Evolutionary conservation across 2,797 vertebrate genomes (phyloP).

Genomic region (Pantherophis vulpinus): DNA sequence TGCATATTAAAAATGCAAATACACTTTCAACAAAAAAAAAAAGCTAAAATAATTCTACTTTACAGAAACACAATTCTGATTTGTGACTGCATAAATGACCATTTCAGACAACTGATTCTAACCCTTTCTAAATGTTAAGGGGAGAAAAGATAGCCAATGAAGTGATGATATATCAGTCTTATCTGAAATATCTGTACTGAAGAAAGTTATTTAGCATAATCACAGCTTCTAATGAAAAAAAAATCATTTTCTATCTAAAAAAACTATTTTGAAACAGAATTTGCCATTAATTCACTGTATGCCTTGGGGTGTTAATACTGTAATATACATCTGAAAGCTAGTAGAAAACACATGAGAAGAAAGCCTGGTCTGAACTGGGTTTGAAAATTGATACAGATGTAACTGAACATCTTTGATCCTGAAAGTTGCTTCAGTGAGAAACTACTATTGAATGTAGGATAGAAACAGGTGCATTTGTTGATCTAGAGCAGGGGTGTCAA

Average conservation of each 20-base stretch:
- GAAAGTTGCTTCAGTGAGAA: too few relatives aligned
- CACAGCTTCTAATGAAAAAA: not conserved
- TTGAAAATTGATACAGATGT: not conserved
- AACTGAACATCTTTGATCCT: not conserved
- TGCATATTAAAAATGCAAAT: not conserved
- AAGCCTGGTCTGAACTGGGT: not conserved
- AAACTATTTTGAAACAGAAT: not conserved
- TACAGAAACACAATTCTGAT: not conserved
- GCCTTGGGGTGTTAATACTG: not conserved
- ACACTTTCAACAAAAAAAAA: not conserved
- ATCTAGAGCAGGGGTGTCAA: not conserved
- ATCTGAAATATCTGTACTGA: not conserved
- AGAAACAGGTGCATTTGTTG: not conserved
- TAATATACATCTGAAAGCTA: not conserved
- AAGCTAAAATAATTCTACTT: not conserved
- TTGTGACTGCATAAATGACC: not conserved
- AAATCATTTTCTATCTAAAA: not conserved
- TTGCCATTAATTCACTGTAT: not conserved
- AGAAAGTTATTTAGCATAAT: not conserved
- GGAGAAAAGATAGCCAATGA: not conserved
- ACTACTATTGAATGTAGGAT: not conserved
- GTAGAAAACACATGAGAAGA: not conserved
- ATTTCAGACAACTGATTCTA: not conserved
- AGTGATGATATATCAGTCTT: not conserved
- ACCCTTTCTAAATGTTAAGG: not conserved